These are phyloP conservation scores for Drepanosiphum platanoidis DNA, from an alignment of 2,888 invertebrate genomes.

Conservation along the genomic window DNA sequence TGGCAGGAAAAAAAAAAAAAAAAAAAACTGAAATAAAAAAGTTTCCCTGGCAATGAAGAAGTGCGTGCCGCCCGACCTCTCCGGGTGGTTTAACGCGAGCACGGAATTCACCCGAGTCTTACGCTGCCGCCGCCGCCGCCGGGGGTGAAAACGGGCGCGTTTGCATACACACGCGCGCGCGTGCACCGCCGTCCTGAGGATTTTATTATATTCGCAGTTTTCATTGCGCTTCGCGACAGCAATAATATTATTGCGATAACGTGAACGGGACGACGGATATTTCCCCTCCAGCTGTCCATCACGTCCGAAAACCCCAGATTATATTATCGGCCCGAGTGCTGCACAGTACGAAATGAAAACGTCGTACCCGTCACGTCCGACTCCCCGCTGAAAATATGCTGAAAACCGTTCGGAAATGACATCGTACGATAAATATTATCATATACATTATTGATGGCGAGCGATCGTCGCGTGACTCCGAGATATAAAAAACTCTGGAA, in stretches of 20 bases:
- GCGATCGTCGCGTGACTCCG: too few relatives aligned
- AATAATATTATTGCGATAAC: constrained; percentile 37
- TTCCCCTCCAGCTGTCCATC: not conserved
- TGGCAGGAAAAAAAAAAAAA: not conserved
- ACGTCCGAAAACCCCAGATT: not conserved
- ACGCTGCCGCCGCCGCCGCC: not conserved
- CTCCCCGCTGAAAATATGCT: not conserved
- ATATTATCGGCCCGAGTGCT: constrained; percentile 10
- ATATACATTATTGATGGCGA: too few relatives aligned
- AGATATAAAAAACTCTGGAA: too few relatives aligned
- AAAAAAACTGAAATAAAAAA: not conserved
- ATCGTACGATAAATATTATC: too few relatives aligned
- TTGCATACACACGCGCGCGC: not conserved
- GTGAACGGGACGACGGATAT: not conserved
- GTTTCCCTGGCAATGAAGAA: constrained; percentile 33
- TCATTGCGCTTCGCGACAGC: not conserved
- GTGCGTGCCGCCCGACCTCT: not conserved
- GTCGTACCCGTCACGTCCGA: constrained; percentile 13
- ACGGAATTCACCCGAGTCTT: constrained; percentile 34
- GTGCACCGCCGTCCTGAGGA: not conserved
- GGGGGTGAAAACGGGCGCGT: not conserved
- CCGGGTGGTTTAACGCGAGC: not conserved
- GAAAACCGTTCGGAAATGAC: constrained; percentile 32
- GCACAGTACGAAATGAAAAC: constrained; percentile 9
- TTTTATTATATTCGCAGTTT: not conserved